Conservation (phyloP, 2,797 vertebrate species). For the Enteromius thamalakanensis region DNA sequence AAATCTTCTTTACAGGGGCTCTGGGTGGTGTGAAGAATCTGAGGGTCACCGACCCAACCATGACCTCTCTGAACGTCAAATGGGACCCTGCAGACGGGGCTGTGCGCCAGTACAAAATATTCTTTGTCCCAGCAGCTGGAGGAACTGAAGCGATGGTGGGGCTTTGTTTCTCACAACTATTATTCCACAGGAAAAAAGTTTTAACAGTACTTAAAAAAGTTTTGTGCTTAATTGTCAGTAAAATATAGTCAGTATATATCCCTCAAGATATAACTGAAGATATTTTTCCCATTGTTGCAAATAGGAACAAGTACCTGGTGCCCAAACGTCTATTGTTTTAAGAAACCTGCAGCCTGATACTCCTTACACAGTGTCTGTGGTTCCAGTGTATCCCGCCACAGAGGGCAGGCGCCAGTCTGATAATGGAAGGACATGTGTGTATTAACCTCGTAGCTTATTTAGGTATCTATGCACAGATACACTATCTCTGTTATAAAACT, state of each 20-base stretch:
- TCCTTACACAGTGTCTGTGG: slow-evolving; percentile 85
- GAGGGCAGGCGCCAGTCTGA: slow-evolving; percentile 92
- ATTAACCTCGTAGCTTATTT: neutral
- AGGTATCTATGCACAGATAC: neutral
- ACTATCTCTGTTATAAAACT: neutral
- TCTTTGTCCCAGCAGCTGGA: slow-evolving; percentile 83
- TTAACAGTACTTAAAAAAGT: neutral
- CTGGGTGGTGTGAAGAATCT: slow-evolving; percentile 90
- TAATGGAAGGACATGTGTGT: slow-evolving; percentile 90
- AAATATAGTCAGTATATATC: neutral
- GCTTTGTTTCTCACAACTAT: neutral
- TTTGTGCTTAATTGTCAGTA: neutral
- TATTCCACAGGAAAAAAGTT: neutral
- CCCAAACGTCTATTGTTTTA: slow-evolving; percentile 83
- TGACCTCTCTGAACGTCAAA: slow-evolving; percentile 87
- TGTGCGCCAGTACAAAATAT: slow-evolving; percentile 92
- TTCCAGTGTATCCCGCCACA: slow-evolving; percentile 85
- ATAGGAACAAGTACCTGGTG: slow-evolving; percentile 85
- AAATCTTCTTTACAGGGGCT: slow-evolving; percentile 75
- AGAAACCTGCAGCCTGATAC: slow-evolving; percentile 91
- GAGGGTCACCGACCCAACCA: slow-evolving; percentile 88
- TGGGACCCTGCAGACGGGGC: slow-evolving; percentile 95
- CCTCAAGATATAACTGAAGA: neutral
- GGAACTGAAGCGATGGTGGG: slow-evolving; percentile 89
- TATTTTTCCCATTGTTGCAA: neutral